phyloP scores from a whole-genome alignment of 2,797 vertebrate genomes.

The Macropus fuliginosus region DNA sequence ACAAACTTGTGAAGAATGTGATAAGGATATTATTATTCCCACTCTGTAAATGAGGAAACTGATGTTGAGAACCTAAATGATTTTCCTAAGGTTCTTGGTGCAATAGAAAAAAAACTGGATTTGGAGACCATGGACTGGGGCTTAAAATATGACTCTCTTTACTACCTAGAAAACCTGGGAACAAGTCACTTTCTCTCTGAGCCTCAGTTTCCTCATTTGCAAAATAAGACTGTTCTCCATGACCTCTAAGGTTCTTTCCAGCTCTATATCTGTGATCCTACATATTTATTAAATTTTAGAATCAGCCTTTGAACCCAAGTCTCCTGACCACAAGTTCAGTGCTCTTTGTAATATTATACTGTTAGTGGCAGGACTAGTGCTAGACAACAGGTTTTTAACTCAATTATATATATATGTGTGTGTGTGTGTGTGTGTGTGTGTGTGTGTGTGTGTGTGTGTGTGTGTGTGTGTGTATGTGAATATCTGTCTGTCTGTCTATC shows the following conservation, averaged over 20 bases:
- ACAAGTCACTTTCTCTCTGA: background rate
- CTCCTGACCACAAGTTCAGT: background rate
- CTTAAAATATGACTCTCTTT: background rate
- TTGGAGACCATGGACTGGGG: background rate
- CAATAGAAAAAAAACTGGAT: background rate
- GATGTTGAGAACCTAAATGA: background rate
- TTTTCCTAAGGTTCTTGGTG: background rate
- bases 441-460: too few species aligned
- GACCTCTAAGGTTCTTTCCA: background rate
- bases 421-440: too few species aligned
- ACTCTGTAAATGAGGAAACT: background rate
- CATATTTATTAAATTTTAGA: background rate
- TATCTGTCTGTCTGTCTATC: too few species aligned
- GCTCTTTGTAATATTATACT: background rate
- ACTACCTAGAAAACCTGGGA: background rate
- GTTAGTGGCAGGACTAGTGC: background rate
- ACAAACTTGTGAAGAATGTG: background rate
- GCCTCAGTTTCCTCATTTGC: background rate
- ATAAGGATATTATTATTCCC: background rate
- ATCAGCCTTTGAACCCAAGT: background rate
- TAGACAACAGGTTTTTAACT: background rate
- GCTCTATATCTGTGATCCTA: background rate
- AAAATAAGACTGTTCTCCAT: background rate
- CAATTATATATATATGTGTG: background rate
- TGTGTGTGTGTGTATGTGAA: too few species aligned